Conservation (phyloP, 2,797 vertebrate species). For the Lacerta bilineata region DNA sequence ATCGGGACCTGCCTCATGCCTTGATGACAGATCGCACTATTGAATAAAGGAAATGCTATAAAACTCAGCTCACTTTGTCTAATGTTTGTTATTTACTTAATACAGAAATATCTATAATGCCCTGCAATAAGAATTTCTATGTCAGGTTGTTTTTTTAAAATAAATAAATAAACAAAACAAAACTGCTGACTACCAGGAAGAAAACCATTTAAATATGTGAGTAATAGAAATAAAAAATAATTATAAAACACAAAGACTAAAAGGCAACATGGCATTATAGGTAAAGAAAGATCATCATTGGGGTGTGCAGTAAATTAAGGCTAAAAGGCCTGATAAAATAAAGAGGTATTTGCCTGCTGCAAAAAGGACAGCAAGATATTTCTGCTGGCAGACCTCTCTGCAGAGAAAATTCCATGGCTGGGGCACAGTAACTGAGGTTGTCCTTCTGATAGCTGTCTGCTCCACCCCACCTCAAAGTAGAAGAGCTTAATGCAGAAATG, state of each 20-base stretch:
- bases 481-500: too few relatives aligned
- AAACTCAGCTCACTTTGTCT: slow-evolving; percentile 8
- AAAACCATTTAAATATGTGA: not conserved
- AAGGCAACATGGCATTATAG: not conserved
- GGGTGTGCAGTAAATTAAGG: not conserved
- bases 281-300: not conserved
- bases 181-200: too few relatives aligned
- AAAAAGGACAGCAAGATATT: not conserved
- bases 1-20: not conserved
- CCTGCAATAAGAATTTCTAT: not conserved
- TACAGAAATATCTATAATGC: slow-evolving; percentile 5
- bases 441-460: not conserved
- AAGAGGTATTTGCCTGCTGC: not conserved
- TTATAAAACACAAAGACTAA: not conserved
- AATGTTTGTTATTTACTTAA: not conserved
- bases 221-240: slow-evolving; percentile 6
- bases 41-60: slow-evolving; percentile 1
- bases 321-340: not conserved
- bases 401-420: not conserved
- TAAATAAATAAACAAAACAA: too few relatives aligned
- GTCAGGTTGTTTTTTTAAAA: not conserved
- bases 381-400: not conserved
- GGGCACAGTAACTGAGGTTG: not conserved
- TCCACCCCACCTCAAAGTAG: too few relatives aligned
- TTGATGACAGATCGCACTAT: not conserved